Base-by-base conservation (phyloP, 2,888 invertebrate genomes). In the Brachypterus glaber region DNA sequence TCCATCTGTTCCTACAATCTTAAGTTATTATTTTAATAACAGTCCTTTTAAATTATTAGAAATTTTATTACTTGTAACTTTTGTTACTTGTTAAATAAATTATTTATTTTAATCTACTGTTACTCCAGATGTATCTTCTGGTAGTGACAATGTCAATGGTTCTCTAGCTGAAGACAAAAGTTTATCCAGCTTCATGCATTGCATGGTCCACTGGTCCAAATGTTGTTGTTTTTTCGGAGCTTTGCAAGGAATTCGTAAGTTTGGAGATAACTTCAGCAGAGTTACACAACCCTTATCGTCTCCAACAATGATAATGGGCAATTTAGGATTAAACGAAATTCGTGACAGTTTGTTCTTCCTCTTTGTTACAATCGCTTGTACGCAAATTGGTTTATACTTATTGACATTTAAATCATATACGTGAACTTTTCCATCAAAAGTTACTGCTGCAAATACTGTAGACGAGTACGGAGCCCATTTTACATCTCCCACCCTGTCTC, bases 401-500 rank as follows among this genome's bases (percentile, higher is more conserved):
- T 93, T 91, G 3, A 92, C 77, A 59, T 88, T 88, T 44, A 95
- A 66, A 60, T 95, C 95, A 63, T 81, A 95, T 0, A 93, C 83
- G 59, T 70, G 79, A 2, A 81, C 77, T 68, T 86, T 89, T 45
- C 95, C 93, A 59, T 92, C 92, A 12, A 81, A 78, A 3, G 93
- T 91, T 33, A 88, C 87, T 1, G 92, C 92, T 3, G 92, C 95
- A 58, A 96, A 84, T 1, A 95, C 90, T 0, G 95, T 95, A 45
- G 92, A 90, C n/a, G 93, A 93, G 61, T 91, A 95, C 0, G 95
- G 95, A 1, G 95, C 89, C 95, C 95, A 96, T 57, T 88, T 86
- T 1, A 91, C 88, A 64, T 93, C 93, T 2, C 89, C 88, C 16
- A 95, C 90, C 3, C 89, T 79, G 12, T 89, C 80, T 9, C 88